phyloP scores from a whole-genome alignment of 2,888 invertebrate species.

The Xanthia togata region DNA sequence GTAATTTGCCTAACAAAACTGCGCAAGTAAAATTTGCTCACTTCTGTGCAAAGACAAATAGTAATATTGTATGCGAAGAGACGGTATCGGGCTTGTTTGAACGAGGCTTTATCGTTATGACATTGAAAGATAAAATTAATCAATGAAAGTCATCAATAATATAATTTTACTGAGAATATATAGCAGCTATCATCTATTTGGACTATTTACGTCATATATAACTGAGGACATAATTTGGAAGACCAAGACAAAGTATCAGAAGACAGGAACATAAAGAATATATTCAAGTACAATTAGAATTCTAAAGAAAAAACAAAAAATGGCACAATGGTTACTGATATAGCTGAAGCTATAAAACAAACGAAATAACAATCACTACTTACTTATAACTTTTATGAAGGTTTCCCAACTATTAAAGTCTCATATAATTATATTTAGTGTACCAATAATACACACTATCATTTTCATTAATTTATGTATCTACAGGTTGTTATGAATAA shows the following conservation, averaged over 20 bases:
- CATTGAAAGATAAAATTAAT: slow-evolving; percentile 81
- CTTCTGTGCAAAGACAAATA: slow-evolving; percentile 44
- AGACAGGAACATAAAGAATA: not conserved
- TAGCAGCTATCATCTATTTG: slow-evolving; percentile 29
- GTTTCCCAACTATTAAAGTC: slow-evolving; percentile 15
- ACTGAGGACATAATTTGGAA: not conserved
- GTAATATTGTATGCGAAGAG: slow-evolving; percentile 56
- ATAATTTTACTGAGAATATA: slow-evolving; percentile 57
- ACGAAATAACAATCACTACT: slow-evolving; percentile 2
- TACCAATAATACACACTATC: slow-evolving; percentile 20
- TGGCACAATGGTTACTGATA: not conserved
- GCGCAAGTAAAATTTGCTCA: slow-evolving; percentile 47
- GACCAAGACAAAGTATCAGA: not conserved
- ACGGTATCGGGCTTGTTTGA: slow-evolving; percentile 51
- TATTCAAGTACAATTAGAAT: not conserved
- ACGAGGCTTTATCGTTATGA: slow-evolving; percentile 73
- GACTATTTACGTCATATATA: slow-evolving; percentile 41
- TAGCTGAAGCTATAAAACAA: not conserved
- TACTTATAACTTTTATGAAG: slow-evolving; percentile 15
- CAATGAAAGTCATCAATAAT: slow-evolving; percentile 73
- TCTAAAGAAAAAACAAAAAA: not conserved
- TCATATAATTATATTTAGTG: slow-evolving; percentile 4
- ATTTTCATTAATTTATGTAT: slow-evolving; percentile 43
- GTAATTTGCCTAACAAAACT: slow-evolving; percentile 38
- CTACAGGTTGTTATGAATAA: slow-evolving; percentile 36